Percentiles rank a stretch among this genome's conserved stretches.
phyloP scores from a whole-genome alignment of 2,888 invertebrate genomes.

The Camptogramma bilineatum region DNA sequence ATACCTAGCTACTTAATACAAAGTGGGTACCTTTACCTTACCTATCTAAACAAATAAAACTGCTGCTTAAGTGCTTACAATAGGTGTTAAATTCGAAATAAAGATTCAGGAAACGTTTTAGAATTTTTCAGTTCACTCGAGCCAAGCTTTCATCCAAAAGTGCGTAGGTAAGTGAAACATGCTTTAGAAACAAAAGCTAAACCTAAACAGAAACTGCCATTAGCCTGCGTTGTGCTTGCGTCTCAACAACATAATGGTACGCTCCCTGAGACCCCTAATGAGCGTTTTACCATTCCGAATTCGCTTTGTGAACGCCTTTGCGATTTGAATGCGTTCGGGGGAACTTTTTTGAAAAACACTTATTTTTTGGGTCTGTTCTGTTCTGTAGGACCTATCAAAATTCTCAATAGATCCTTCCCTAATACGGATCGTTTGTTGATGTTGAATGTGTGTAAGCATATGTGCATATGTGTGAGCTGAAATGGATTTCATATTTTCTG shows the following conservation, averaged over 20 bases:
- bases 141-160: constrained; percentile 5
- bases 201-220: constrained; percentile 58
- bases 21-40: no score
- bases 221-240: constrained; percentile 76
- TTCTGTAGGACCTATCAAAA: neutral
- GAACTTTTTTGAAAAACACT: constrained; percentile 12
- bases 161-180: constrained; percentile 20
- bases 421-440: no score
- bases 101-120: neutral
- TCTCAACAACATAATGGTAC: constrained; percentile 79
- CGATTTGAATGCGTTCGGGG: constrained; percentile 34
- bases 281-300: constrained; percentile 42
- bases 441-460: no score
- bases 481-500: no score
- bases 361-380: neutral
- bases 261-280: constrained; percentile 41
- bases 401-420: no score
- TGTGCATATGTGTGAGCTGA: no score
- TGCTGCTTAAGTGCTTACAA: no score
- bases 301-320: constrained; percentile 42
- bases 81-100: no score
- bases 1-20: no score
- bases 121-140: neutral
- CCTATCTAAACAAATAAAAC: no score
- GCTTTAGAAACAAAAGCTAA: constrained; percentile 40